These are phyloP conservation scores for Pungitius pungitius DNA, from an alignment of 2,113 vertebrate species.

Conservation along the genomic window DNA sequence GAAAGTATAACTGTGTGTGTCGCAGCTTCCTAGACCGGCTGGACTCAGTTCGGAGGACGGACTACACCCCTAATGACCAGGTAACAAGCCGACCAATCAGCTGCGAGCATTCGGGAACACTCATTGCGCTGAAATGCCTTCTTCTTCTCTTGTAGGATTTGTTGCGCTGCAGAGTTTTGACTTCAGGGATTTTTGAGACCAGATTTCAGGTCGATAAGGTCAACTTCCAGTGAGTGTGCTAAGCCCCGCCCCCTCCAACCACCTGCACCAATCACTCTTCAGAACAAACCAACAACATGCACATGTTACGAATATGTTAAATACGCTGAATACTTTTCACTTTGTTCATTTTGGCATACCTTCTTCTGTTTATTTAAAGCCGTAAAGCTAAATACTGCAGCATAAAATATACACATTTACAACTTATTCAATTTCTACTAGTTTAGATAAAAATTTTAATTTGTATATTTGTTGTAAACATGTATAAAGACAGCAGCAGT, in stretches of 20 bases:
- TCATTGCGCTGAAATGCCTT: not conserved
- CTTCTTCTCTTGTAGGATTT: conserved; percentile 59
- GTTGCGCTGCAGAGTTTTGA: conserved; percentile 73
- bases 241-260: not conserved
- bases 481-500: too few species aligned
- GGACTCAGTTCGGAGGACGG: conserved; percentile 89
- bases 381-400: too few species aligned
- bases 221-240: conserved; percentile 73
- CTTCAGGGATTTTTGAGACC: conserved; percentile 75
- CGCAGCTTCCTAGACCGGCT: conserved; percentile 93
- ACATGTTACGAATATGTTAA: too few species aligned
- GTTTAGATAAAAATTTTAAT: too few species aligned
- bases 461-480: too few species aligned
- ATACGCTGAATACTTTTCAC: too few species aligned
- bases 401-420: too few species aligned
- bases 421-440: too few species aligned
- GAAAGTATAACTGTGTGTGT: not conserved
- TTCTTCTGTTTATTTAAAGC: too few species aligned
- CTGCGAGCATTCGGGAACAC: not conserved
- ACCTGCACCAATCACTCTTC: not conserved
- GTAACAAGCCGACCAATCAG: conserved; percentile 69
- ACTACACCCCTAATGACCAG: conserved; percentile 98
- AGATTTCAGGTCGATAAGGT: conserved; percentile 77
- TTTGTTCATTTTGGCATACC: too few species aligned
- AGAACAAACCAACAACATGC: not conserved